A percentile compares a stretch with the other conserved stretches of the same genome.
These are phyloP conservation scores for Meiosimyza decipiens DNA, from an alignment of 2,888 invertebrate species.

Conservation along the genomic window DNA sequence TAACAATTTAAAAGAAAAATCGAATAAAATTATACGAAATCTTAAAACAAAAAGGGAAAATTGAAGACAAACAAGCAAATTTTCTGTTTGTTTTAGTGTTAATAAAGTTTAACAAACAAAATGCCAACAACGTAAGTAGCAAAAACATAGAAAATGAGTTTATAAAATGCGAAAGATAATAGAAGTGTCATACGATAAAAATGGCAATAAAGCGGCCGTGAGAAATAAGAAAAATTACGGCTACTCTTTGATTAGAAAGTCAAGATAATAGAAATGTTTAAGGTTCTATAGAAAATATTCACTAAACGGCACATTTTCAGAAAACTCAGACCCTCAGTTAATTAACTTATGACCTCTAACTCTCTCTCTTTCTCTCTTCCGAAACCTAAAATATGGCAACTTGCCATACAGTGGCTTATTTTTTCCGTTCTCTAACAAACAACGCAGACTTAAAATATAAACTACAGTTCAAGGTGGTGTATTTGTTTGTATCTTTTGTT, in stretches of 20 bases:
- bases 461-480: constrained; percentile 8
- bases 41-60: constrained; percentile 1
- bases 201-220: not conserved
- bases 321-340: no score
- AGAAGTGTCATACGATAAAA: not conserved
- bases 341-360: no score
- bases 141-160: not conserved
- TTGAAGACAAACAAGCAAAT: not conserved
- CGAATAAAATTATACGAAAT: not conserved
- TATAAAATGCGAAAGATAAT: not conserved
- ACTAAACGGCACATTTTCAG: no score
- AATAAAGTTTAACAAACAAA: not conserved
- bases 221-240: not conserved
- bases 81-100: not conserved
- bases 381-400: no score
- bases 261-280: not conserved
- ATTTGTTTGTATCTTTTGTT: not conserved
- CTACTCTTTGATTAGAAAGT: not conserved
- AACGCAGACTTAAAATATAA: no score
- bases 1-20: constrained; percentile 8
- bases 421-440: no score
- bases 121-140: not conserved
- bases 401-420: no score
- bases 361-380: no score
- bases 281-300: not conserved